Evolutionary conservation across 2,113 vertebrate genomes (phyloP).

Genomic region (Lonchura striata): DNA sequence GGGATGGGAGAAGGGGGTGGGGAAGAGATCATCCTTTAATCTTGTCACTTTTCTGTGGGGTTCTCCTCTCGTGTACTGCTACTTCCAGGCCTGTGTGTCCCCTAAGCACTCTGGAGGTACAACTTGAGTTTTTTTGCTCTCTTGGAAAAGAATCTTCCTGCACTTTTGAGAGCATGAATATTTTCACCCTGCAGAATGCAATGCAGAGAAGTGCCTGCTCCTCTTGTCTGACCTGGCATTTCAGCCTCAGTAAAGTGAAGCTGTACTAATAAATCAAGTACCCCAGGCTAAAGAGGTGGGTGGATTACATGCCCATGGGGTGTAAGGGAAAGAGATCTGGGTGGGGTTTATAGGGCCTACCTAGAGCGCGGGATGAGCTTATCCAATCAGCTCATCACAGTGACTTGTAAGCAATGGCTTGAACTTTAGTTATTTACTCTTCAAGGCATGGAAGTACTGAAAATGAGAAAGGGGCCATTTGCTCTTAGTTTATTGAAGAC

Average conservation of each 20-base stretch:
- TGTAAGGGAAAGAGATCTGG: not conserved
- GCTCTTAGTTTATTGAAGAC: not conserved
- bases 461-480: not conserved
- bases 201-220: not conserved
- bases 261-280: not conserved
- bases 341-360: not conserved
- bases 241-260: not conserved
- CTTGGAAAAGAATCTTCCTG: not conserved
- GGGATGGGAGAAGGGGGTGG: constrained; percentile 10
- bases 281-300: not conserved
- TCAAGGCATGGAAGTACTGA: not conserved
- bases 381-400: not conserved
- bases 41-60: constrained; percentile 55
- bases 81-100: not conserved
- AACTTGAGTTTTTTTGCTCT: not conserved
- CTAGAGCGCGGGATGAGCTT: not conserved
- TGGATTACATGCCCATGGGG: not conserved
- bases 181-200: not conserved
- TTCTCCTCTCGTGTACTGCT: constrained; percentile 39
- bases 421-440: not conserved
- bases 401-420: not conserved
- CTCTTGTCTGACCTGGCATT: constrained; percentile 7
- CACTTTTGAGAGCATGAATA: not conserved
- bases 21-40: constrained; percentile 68
- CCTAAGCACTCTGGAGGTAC: constrained; percentile 12